Evolutionary conservation across 2,113 vertebrate genomes (phyloP).

Genomic region (Antechinus stuartii): DNA sequence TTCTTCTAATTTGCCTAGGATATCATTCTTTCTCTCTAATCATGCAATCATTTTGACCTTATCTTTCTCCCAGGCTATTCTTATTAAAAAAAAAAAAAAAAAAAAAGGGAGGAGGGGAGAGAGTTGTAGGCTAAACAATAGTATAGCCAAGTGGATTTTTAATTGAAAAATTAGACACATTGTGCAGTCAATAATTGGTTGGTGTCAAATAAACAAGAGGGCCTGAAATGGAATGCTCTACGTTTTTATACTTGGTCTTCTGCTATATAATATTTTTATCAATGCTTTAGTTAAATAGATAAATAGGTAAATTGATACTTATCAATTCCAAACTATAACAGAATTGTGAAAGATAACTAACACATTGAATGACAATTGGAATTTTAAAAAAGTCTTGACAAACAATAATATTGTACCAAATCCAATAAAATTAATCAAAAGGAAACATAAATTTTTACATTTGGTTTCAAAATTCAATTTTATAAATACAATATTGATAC

Average conservation of each 20-base stretch:
- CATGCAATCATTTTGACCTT: no score
- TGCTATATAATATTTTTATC: background rate
- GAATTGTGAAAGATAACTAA: background rate
- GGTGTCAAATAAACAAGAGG: background rate
- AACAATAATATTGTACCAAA: background rate
- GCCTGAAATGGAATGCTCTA: background rate
- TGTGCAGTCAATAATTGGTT: background rate
- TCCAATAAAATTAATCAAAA: background rate
- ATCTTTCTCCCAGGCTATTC: no score
- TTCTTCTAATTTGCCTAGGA: no score
- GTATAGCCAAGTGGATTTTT: background rate
- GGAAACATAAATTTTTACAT: background rate
- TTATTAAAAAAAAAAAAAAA: background rate
- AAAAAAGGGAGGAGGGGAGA: background rate
- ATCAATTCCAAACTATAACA: background rate
- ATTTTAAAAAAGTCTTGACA: background rate
- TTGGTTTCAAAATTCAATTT: background rate
- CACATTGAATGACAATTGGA: background rate
- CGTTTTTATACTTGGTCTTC: background rate
- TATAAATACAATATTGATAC: background rate
- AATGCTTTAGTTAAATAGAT: background rate
- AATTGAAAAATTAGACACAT: background rate
- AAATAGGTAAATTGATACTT: background rate
- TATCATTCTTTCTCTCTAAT: no score
- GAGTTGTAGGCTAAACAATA: background rate